A percentile compares a stretch with the other conserved stretches of the same genome.
Conservation (phyloP, 2,113 vertebrate genomes). For the Pollachius pollachius region DNA sequence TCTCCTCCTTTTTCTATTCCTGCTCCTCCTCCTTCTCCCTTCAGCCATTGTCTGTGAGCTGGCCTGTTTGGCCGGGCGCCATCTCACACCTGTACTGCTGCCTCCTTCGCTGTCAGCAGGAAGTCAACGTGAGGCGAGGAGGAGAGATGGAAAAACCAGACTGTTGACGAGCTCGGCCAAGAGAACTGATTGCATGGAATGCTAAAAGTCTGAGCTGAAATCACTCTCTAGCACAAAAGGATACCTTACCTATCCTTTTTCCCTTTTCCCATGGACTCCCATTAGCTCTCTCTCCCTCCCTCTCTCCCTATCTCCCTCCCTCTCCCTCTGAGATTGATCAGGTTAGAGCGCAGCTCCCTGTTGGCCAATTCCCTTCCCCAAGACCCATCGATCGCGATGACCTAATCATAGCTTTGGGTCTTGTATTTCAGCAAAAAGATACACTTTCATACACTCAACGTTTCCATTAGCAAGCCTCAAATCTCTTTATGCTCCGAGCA, state of each 20-base stretch:
- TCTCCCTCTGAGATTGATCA: conserved; percentile 31
- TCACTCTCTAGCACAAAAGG: too few species aligned
- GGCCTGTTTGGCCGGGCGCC: too few species aligned
- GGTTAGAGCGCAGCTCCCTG: conserved; percentile 32
- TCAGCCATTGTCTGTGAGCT: too few species aligned
- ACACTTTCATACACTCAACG: too few species aligned
- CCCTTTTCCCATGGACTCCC: background rate
- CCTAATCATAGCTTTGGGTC: conserved; percentile 18
- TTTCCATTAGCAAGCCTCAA: too few species aligned
- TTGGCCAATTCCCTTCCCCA: conserved; percentile 17
- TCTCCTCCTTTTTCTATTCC: too few species aligned
- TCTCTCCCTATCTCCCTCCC: background rate
- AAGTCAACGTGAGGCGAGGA: too few species aligned
- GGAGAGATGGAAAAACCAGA: too few species aligned
- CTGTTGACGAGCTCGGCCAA: background rate
- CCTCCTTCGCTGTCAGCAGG: too few species aligned
- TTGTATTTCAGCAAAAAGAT: conserved; percentile 18
- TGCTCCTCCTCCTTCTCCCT: too few species aligned
- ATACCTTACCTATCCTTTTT: background rate
- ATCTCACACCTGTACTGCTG: too few species aligned
- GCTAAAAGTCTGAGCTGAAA: background rate
- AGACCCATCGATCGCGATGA: conserved; percentile 24
- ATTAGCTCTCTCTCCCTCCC: background rate
- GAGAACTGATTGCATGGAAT: background rate
- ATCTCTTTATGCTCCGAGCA: too few species aligned